A percentile compares a stretch with the other conserved stretches of the same genome.
These are phyloP conservation scores for Lophotis ruficrista DNA, from an alignment of 2,113 vertebrate genomes.

Conservation along the genomic window DNA sequence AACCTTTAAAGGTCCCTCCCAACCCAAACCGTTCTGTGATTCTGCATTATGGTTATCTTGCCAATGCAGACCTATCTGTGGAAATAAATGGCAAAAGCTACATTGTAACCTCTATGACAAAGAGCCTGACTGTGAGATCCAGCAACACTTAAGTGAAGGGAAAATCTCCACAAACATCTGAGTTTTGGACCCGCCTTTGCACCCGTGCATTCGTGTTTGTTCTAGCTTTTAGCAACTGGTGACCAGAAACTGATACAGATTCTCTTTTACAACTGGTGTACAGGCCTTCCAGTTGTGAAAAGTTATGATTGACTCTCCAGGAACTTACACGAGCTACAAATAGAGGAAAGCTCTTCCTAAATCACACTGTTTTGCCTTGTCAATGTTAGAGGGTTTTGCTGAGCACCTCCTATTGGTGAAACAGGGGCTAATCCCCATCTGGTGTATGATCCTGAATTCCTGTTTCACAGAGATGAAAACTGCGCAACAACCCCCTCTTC, in stretches of 20 bases:
- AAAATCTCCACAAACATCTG: background rate
- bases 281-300: background rate
- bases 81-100: background rate
- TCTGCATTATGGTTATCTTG: background rate
- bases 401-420: background rate
- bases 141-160: background rate
- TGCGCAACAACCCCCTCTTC: background rate
- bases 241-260: background rate
- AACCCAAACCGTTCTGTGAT: no score
- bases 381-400: background rate
- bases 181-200: background rate
- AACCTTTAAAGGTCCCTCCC: no score
- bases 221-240: background rate
- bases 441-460: background rate
- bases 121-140: background rate
- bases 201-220: background rate
- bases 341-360: background rate
- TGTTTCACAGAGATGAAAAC: background rate
- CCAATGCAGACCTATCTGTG: background rate
- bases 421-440: background rate
- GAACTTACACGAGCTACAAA: background rate
- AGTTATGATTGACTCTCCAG: background rate
- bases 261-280: background rate
- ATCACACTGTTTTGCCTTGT: background rate
- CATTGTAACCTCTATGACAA: background rate